Conservation (phyloP, 2,888 invertebrate genomes). For the Eurytoma adleriae region DNA sequence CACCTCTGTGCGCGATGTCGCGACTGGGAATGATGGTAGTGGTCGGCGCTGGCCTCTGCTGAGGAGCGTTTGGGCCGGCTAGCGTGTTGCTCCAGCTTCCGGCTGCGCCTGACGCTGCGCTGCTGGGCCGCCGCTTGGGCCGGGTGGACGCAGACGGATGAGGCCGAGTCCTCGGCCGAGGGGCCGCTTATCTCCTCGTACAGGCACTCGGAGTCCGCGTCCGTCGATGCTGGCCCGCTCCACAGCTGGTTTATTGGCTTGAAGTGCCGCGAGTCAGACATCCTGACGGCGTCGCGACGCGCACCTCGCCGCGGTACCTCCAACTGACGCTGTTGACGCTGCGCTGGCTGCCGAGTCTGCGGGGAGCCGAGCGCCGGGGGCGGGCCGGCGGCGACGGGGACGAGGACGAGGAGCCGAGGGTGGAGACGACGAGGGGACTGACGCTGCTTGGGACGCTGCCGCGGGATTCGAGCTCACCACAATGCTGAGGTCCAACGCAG, state of each 20-base stretch:
- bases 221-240: slow-evolving; percentile 72
- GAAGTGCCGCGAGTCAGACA: slow-evolving; percentile 75
- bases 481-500: slow-evolving; percentile 7
- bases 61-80: slow-evolving; percentile 53
- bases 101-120: slow-evolving; percentile 56
- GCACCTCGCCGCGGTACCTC: slow-evolving; percentile 15
- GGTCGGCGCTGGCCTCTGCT: slow-evolving; percentile 62
- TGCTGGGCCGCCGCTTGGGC: slow-evolving; percentile 61
- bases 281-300: slow-evolving; percentile 65
- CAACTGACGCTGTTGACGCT: slow-evolving; percentile 8
- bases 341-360: no score
- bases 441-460: background rate
- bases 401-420: background rate
- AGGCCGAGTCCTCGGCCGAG: slow-evolving; percentile 68
- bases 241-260: slow-evolving; percentile 75
- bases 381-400: background rate
- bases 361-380: background rate
- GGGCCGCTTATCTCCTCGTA: slow-evolving; percentile 74
- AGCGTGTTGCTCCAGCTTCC: slow-evolving; percentile 68
- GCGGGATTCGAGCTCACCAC: slow-evolving; percentile 28
- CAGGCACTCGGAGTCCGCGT: slow-evolving; percentile 74
- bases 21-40: slow-evolving; percentile 47
- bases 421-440: slow-evolving; percentile 15
- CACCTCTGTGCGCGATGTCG: slow-evolving; percentile 53
- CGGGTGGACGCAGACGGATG: slow-evolving; percentile 56